A percentile compares a stretch with the other conserved stretches of the same genome.
phyloP scores from a whole-genome alignment of 2,797 vertebrate species.

The Galagoides demidoff region DNA sequence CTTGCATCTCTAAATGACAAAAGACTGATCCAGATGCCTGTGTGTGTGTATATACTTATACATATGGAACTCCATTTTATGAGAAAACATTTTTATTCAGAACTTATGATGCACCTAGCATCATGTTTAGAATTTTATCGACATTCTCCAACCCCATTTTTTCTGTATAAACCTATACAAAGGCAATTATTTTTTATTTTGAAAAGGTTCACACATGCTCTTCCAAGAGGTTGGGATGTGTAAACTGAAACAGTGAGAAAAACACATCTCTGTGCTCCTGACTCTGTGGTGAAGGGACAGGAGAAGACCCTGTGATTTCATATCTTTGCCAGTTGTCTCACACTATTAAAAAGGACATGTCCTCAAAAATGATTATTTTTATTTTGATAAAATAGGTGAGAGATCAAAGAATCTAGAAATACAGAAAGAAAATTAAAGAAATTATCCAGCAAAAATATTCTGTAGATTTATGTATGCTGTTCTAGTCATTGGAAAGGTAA shows the following conservation, averaged over 20 bases:
- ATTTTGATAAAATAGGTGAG: not conserved
- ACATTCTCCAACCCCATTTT: accelerated
- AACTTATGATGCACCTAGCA: not conserved
- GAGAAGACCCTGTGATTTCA: not conserved
- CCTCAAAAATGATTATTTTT: not conserved
- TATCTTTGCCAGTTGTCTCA: not conserved
- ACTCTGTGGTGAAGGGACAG: not conserved
- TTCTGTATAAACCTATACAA: not conserved
- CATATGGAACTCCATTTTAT: not conserved
- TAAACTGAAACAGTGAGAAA: not conserved
- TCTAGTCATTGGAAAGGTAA: not conserved
- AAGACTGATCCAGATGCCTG: not conserved
- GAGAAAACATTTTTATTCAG: not conserved
- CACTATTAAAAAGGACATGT: not conserved
- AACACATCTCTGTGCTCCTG: not conserved
- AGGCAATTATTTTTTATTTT: not conserved
- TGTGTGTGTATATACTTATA: not conserved
- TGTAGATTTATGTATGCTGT: not conserved
- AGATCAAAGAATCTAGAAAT: not conserved
- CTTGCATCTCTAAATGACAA: not conserved
- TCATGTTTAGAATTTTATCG: not conserved
- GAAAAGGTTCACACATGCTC: not conserved
- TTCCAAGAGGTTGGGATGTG: not conserved
- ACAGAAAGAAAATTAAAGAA: not conserved
- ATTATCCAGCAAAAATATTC: not conserved